Conservation (phyloP, 2,888 invertebrate species). For the Graphium colonna region DNA sequence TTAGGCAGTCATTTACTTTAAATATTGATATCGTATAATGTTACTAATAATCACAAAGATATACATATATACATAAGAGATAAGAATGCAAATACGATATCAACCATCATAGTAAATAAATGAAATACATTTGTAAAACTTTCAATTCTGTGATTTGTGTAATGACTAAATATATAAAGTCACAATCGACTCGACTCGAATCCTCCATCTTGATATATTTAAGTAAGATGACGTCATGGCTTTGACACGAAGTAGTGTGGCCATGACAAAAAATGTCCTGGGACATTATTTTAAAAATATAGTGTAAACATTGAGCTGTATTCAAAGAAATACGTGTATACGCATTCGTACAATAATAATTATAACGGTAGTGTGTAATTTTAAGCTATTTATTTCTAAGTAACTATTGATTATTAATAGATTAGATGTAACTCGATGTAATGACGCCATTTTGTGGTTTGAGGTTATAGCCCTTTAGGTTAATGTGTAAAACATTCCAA, state of each 20-base stretch:
- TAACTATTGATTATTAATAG: constrained; percentile 41
- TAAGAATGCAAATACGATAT: too few relatives aligned
- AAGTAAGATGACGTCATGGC: not conserved
- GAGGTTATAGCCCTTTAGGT: constrained; percentile 31
- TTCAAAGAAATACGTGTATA: constrained; percentile 73
- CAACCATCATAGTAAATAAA: too few relatives aligned
- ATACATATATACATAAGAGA: too few relatives aligned
- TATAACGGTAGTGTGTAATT: constrained; percentile 48
- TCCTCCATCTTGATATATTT: not conserved
- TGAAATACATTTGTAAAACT: too few relatives aligned
- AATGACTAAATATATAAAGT: not conserved
- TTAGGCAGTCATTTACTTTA: constrained; percentile 19
- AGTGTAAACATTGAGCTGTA: constrained; percentile 54
- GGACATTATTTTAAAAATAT: constrained; percentile 15
- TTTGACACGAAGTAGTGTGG: not conserved
- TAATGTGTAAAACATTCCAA: constrained; percentile 29
- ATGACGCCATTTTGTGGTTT: constrained; percentile 32
- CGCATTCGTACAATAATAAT: constrained; percentile 78
- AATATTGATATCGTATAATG: too few relatives aligned
- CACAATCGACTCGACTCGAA: not conserved
- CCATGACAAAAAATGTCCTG: not conserved
- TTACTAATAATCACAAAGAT: too few relatives aligned
- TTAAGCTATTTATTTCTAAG: constrained; percentile 72
- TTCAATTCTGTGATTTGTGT: not conserved
- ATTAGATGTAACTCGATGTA: constrained; percentile 46